Evolutionary conservation across 2,888 invertebrate genomes (phyloP).

Genomic region (Melanostoma scalare): DNA sequence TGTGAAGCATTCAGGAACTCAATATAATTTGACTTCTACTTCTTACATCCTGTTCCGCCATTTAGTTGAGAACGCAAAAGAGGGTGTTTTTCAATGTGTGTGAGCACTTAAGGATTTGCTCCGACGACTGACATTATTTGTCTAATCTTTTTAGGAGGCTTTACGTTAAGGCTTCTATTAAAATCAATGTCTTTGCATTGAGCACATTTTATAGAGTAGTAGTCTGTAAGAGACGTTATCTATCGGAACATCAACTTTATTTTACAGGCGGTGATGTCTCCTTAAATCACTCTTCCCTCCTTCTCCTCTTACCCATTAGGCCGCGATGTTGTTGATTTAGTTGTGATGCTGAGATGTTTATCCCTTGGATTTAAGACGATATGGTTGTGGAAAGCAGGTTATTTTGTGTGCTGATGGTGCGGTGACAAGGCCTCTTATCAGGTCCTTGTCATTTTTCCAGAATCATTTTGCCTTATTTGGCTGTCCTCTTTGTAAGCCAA

Average conservation of each 20-base stretch:
- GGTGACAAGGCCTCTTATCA: slow-evolving; percentile 39
- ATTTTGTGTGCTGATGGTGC: slow-evolving; percentile 39
- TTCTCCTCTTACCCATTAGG: background rate
- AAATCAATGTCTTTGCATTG: background rate
- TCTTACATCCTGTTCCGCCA: slow-evolving; percentile 1
- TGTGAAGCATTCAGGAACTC: background rate
- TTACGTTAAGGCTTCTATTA: slow-evolving; percentile 2
- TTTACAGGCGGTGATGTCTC: slow-evolving; percentile 31
- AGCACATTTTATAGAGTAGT: slow-evolving; percentile 9
- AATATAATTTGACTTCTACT: slow-evolving; percentile 16
- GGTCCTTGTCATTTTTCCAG: slow-evolving; percentile 51
- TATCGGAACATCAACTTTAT: slow-evolving; percentile 11
- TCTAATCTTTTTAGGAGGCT: slow-evolving; percentile 18
- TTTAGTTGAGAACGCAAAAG: slow-evolving; percentile 20
- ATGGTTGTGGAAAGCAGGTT: slow-evolving; percentile 24
- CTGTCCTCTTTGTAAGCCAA: slow-evolving; percentile 36
- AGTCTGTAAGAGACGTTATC: slow-evolving; percentile 4
- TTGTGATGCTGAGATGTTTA: slow-evolving; percentile 43
- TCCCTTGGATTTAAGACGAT: slow-evolving; percentile 48
- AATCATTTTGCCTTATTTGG: slow-evolving; percentile 30
- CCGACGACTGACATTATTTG: background rate
- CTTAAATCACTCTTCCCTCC: background rate
- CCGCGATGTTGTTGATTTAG: slow-evolving; percentile 10
- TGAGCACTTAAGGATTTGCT: slow-evolving; percentile 7
- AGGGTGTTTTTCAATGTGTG: background rate